Evolutionary conservation across 2,113 vertebrate species (phyloP).

Genomic region (Macrotus californicus): DNA sequence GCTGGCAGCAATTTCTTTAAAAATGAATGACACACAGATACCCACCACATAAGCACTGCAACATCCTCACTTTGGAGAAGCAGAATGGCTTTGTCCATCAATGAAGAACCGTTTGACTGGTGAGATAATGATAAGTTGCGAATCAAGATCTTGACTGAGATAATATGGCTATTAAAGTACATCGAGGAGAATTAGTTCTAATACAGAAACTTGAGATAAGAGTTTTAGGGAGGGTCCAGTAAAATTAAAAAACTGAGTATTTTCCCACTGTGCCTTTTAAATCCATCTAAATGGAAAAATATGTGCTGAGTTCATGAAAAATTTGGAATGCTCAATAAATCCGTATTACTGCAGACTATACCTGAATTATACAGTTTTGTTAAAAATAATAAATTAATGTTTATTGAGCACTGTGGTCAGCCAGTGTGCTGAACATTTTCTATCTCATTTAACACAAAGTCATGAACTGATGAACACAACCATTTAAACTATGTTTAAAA

Average conservation of each 20-base stretch:
- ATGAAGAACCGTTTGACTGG: neutral
- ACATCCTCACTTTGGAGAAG: neutral
- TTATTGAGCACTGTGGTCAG: neutral
- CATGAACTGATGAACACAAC: neutral
- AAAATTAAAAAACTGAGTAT: neutral
- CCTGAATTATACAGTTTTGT: constrained; percentile 3
- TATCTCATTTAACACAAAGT: constrained; percentile 3
- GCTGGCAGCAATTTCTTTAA: neutral
- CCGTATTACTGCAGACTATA: neutral
- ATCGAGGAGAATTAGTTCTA: neutral
- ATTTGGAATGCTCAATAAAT: neutral
- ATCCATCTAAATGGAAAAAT: neutral
- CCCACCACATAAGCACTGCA: no score
- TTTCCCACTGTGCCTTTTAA: neutral
- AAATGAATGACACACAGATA: neutral
- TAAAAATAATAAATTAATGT: constrained; percentile 8
- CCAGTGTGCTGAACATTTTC: neutral
- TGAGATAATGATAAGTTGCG: neutral
- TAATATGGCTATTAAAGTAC: neutral
- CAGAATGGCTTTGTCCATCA: neutral
- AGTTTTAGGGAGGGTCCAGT: neutral
- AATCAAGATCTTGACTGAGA: neutral
- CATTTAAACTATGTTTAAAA: constrained; percentile 22
- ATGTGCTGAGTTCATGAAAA: neutral
- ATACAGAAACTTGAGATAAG: neutral